phyloP scores from a whole-genome alignment of 2,113 vertebrate species.

The Lasiurus borealis region DNA sequence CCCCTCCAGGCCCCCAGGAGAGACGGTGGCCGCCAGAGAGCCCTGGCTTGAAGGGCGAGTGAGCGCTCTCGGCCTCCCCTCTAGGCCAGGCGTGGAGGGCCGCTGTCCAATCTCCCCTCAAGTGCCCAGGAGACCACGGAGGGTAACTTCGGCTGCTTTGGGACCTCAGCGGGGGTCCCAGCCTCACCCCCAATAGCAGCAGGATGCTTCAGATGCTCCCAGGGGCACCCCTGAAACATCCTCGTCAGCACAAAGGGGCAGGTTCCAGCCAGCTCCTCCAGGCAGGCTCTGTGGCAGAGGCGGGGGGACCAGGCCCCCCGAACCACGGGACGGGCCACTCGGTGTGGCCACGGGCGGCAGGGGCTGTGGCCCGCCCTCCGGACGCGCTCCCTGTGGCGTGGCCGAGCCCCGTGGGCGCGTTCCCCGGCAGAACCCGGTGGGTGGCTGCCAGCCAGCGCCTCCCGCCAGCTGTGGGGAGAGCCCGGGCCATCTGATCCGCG shows the following conservation, averaged over 20 bases:
- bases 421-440: not conserved
- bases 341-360: no score
- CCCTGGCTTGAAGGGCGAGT: not conserved
- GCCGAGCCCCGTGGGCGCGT: not conserved
- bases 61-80: not conserved
- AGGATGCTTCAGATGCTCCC: not conserved
- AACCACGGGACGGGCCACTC: accelerated
- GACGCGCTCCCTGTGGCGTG: not conserved
- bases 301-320: not conserved
- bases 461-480: not conserved
- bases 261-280: not conserved
- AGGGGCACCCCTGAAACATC: not conserved
- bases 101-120: not conserved
- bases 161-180: not conserved
- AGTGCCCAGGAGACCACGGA: not conserved
- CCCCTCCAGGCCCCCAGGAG: not conserved
- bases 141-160: not conserved
- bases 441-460: not conserved
- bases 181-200: not conserved
- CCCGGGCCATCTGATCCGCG: not conserved
- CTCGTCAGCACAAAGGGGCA: not conserved
- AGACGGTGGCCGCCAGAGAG: not conserved
- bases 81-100: accelerated
- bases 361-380: not conserved
- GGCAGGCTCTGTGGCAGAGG: not conserved